Percentiles rank a stretch among this genome's conserved stretches.
Conservation (phyloP, 2,113 vertebrate genomes). For the Oncorhynchus tshawytscha region DNA sequence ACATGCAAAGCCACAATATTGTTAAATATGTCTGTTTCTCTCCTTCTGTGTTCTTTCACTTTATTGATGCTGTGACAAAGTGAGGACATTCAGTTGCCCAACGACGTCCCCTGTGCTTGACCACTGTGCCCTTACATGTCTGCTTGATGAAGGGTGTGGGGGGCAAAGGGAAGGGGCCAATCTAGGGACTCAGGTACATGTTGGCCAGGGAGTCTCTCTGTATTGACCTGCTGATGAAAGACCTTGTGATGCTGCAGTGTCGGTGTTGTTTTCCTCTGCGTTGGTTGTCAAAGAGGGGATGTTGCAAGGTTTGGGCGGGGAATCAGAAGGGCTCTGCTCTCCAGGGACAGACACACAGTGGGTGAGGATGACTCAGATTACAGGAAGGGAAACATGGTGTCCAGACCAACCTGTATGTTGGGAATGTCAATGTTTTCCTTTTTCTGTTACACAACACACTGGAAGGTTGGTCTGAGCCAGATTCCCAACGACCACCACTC, state of each 20-base stretch:
- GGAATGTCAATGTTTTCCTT: constrained; percentile 48
- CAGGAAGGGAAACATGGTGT: background rate
- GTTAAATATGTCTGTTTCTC: constrained; percentile 6
- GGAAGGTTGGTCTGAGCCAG: constrained; percentile 32
- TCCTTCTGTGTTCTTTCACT: constrained; percentile 4
- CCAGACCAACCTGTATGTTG: background rate
- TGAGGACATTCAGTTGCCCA: background rate
- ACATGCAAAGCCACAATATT: constrained; percentile 7
- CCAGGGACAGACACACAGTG: background rate
- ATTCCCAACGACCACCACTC: background rate
- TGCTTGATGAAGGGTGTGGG: background rate
- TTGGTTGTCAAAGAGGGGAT: too few relatives aligned
- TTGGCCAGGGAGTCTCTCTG: background rate
- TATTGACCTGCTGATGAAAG: background rate
- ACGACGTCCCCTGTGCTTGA: background rate
- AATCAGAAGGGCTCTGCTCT: too few relatives aligned
- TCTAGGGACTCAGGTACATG: background rate
- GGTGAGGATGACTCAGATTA: background rate
- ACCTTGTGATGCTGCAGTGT: background rate
- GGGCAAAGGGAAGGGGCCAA: background rate
- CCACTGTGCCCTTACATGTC: background rate
- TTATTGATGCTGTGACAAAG: constrained; percentile 9
- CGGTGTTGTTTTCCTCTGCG: too few relatives aligned
- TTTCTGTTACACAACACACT: constrained; percentile 37
- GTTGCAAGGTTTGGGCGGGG: too few relatives aligned